phyloP scores from a whole-genome alignment of 2,888 invertebrate species.

The Willowsia nigromaculata region DNA sequence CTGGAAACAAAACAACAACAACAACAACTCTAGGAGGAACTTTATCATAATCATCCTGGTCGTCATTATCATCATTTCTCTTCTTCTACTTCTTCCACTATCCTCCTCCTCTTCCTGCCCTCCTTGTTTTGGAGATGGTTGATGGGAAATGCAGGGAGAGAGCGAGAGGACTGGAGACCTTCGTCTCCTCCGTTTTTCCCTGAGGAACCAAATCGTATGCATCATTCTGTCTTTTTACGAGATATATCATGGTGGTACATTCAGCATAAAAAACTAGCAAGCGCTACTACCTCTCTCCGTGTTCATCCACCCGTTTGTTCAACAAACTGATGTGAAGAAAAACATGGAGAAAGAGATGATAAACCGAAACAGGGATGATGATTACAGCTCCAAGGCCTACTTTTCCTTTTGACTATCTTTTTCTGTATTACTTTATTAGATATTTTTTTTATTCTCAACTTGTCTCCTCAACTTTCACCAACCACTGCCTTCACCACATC shows the following conservation, averaged over 20 bases:
- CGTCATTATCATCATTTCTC: constrained; percentile 32
- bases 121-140: no score
- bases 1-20: constrained; percentile 33
- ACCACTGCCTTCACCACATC: neutral
- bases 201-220: constrained; percentile 2
- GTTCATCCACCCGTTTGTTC: no score
- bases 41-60: constrained; percentile 38
- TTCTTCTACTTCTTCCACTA: neutral
- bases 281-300: no score
- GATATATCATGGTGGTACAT: neutral
- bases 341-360: neutral
- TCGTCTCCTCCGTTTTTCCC: neutral
- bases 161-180: neutral
- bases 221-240: constrained; percentile 9
- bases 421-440: no score
- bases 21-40: constrained; percentile 8
- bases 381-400: neutral
- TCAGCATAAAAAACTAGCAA: neutral
- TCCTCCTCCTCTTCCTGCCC: neutral
- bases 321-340: neutral
- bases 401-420: neutral
- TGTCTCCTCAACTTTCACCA: neutral
- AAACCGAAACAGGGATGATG: neutral
- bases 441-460: neutral
- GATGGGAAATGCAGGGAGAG: neutral